Conservation (phyloP, 2,113 vertebrate genomes). For the Cyanoderma ruficeps region DNA sequence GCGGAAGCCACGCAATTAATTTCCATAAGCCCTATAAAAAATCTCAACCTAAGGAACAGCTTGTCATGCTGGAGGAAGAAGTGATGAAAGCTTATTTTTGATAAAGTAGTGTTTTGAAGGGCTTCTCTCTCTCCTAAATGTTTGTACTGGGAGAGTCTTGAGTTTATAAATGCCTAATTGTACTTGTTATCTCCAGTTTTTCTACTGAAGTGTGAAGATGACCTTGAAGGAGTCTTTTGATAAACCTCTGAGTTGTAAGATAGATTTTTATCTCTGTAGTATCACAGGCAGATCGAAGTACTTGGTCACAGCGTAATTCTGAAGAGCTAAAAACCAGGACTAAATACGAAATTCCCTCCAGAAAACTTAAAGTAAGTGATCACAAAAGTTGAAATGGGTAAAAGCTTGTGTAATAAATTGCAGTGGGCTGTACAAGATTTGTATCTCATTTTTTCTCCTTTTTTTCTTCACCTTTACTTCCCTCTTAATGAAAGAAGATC, state of each 20-base stretch:
- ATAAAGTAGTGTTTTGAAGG: conserved; percentile 13
- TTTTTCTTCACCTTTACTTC: neutral
- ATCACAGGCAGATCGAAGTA: neutral
- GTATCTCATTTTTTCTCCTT: neutral
- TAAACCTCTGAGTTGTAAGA: neutral
- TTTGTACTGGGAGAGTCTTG: neutral
- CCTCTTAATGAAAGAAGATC: neutral
- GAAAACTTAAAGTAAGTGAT: neutral
- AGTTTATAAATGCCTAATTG: neutral
- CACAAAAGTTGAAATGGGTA: neutral
- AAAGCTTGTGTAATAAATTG: neutral
- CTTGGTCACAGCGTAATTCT: neutral
- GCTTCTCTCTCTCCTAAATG: neutral
- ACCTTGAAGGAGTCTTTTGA: conserved; percentile 25
- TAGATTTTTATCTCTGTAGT: conserved; percentile 1
- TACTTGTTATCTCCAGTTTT: neutral
- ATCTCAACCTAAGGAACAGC: neutral
- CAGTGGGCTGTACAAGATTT: neutral
- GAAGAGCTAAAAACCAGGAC: neutral
- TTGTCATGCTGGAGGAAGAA: conserved; percentile 3
- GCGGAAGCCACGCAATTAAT: neutral
- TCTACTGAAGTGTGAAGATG: neutral
- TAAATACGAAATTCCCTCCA: conserved; percentile 1
- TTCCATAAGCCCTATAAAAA: conserved; percentile 28
- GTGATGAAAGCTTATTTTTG: neutral